Evolutionary conservation across 2,888 invertebrate genomes (phyloP).

Genomic region (Chydorus sphaericus): DNA sequence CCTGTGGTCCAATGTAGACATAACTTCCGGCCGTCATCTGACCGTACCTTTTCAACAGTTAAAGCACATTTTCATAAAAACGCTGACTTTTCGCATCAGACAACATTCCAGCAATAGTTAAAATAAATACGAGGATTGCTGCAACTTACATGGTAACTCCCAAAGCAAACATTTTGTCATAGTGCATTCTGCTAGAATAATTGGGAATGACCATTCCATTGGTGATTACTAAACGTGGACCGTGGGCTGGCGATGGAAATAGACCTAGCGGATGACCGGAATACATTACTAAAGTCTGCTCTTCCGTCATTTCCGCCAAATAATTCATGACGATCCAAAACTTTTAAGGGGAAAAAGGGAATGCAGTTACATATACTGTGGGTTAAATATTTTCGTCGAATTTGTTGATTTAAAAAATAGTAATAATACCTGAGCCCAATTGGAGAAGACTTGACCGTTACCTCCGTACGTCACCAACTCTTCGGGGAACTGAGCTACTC

Average conservation of each 20-base stretch:
- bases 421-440: slow-evolving; percentile 40
- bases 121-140: background rate
- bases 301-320: slow-evolving; percentile 35
- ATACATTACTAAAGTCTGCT: slow-evolving; percentile 42
- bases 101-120: background rate
- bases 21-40: slow-evolving; percentile 49
- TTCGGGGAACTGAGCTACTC: slow-evolving; percentile 45
- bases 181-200: slow-evolving; percentile 37
- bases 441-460: slow-evolving; percentile 46
- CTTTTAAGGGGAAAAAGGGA: slow-evolving; percentile 20
- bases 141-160: slow-evolving; percentile 37
- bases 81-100: slow-evolving; percentile 9
- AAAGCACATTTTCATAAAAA: background rate
- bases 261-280: slow-evolving; percentile 45
- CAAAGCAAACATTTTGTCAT: slow-evolving; percentile 42
- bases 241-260: slow-evolving; percentile 32
- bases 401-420: background rate
- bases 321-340: slow-evolving; percentile 42
- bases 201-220: slow-evolving; percentile 49
- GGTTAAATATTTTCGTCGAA: background rate
- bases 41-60: slow-evolving; percentile 33
- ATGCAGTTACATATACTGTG: background rate
- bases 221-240: slow-evolving; percentile 41
- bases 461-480: slow-evolving; percentile 47
- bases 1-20: slow-evolving; percentile 48